These are phyloP conservation scores for Thelaira solivaga DNA, from an alignment of 2,888 invertebrate genomes.

Conservation along the genomic window DNA sequence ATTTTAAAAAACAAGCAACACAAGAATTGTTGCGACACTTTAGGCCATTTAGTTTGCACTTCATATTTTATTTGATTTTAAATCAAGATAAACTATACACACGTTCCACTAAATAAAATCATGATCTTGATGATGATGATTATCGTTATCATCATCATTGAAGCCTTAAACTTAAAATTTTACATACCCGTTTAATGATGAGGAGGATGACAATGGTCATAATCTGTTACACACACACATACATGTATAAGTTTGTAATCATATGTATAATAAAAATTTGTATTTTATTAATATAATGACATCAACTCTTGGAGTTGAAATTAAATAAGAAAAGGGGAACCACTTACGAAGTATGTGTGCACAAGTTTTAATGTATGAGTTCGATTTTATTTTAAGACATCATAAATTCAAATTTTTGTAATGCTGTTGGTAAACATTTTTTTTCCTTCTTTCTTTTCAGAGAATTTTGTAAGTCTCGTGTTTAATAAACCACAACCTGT, in stretches of 20 bases:
- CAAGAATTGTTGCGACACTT: conserved; percentile 61
- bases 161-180: background rate
- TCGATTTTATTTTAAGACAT: conserved; percentile 29
- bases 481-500: conserved; percentile 53
- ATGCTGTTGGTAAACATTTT: background rate
- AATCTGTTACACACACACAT: conserved; percentile 26
- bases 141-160: background rate
- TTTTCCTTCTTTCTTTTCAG: background rate
- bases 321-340: conserved; percentile 8
- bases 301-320: conserved; percentile 32
- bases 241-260: conserved; percentile 36
- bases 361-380: conserved; percentile 20
- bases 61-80: conserved; percentile 60
- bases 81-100: conserved; percentile 42
- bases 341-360: too few species aligned
- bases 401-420: conserved; percentile 31
- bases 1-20: conserved; percentile 51
- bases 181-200: background rate
- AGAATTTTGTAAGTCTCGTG: too few species aligned
- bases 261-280: conserved; percentile 55
- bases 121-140: too few species aligned
- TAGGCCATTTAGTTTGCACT: conserved; percentile 62
- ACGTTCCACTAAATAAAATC: background rate
- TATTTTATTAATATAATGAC: conserved; percentile 53
- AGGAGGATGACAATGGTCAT: conserved; percentile 40